A percentile compares a stretch with the other conserved stretches of the same genome.
Conservation (phyloP, 2,888 invertebrate species). For the Sycophila texana region DNA sequence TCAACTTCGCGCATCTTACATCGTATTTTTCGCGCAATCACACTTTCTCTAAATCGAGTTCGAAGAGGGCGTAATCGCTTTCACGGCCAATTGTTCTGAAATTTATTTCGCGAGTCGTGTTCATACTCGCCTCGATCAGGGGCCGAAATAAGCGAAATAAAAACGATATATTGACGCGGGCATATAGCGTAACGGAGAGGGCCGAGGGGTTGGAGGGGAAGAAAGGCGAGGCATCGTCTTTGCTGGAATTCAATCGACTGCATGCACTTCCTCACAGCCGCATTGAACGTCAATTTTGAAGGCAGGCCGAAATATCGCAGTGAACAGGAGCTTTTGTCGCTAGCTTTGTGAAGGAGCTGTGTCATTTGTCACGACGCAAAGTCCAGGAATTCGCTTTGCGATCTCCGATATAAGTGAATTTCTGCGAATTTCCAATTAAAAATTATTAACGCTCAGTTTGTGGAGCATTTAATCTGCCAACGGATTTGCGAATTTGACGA, state of each 20-base stretch:
- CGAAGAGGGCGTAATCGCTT: constrained; percentile 20
- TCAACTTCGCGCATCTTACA: background rate
- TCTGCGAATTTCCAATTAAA: constrained; percentile 2
- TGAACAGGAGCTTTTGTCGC: background rate
- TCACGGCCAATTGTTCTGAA: constrained; percentile 34
- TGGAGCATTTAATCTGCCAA: background rate
- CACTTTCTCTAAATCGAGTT: background rate
- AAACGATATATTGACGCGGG: background rate
- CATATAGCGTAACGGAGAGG: background rate
- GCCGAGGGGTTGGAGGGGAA: background rate
- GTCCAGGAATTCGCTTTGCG: constrained; percentile 17
- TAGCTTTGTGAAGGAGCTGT: background rate
- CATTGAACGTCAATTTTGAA: constrained; percentile 24
- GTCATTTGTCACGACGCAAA: background rate
- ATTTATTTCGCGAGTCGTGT: constrained; percentile 22
- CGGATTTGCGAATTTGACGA: background rate
- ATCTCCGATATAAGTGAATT: constrained; percentile 8
- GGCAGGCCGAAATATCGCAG: constrained; percentile 18
- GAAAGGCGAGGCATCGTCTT: background rate
- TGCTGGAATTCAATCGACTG: constrained; percentile 11
- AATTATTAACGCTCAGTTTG: constrained; percentile 33
- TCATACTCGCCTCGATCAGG: background rate
- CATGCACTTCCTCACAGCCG: background rate
- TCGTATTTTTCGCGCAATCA: background rate
- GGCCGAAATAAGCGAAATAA: background rate